Evolutionary conservation across 2,113 vertebrate genomes (phyloP), one percentile per base, ranked within the genome.

Genomic region (Rhombomys opimus): DNA sequence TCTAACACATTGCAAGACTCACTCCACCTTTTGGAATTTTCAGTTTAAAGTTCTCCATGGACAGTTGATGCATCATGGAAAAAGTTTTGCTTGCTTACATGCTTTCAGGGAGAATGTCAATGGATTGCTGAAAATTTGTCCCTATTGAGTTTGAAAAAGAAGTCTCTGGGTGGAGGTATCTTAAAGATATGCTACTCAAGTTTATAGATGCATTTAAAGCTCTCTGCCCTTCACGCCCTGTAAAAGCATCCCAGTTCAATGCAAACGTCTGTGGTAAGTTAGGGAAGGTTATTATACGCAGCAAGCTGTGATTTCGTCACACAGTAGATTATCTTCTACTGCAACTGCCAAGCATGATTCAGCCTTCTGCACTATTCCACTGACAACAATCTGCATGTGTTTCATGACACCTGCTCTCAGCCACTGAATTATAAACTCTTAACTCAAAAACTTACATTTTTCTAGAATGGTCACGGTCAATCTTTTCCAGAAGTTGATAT

Each of bases 71-170:
- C 30, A 59, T 68, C 59, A 7, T 11, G 14, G 0, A 0, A 46
- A 0, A 46, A 30, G 35, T 0, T n/a, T 73, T 10, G 2, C 5
- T 32, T 20, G 6, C 35, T 87, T 63, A 9, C 0, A 0, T 11
- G 12, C 14, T 18, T 72, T 32, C 22, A 35, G 8, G 41, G 15
- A 23, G 5, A 80, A 67, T 32, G 27, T 14, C 20, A 25, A 0
- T 5, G 50, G 52, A 72, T 35, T 46, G 9, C n/a, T 38, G 50
- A 38, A 46, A 76, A 15, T 41, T 32, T 22, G 23, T 50, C 90
- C 15, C 30, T 11, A 30, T 46, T 17, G 52, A 65, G 9, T 73
- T 86, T 72, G 30, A 54, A 30, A 20, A 81, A 52, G 38, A 46
- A 8, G 0, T 38, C 23, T 88, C 27, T 52, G 72, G 25, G 23